These are phyloP conservation scores for Nannoperca obscura DNA, from an alignment of 2,797 vertebrate species.

Conservation along the genomic window DNA sequence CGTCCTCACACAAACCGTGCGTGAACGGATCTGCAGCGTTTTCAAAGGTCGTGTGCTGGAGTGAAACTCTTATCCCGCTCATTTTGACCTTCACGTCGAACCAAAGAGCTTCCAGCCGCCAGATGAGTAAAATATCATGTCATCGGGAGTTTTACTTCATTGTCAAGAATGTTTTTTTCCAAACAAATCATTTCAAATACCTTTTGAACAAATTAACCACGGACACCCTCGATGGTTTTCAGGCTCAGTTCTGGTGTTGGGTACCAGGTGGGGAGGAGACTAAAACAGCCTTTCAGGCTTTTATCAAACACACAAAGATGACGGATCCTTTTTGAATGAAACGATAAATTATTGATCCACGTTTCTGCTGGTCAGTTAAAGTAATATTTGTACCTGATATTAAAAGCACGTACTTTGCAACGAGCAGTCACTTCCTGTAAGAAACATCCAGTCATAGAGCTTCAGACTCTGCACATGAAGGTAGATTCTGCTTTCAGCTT, in stretches of 20 bases:
- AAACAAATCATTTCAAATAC: not conserved
- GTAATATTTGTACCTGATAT: not conserved
- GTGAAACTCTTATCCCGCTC: not conserved
- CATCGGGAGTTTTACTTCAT: not conserved
- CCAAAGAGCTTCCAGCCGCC: not conserved
- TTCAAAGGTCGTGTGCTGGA: conserved; percentile 23
- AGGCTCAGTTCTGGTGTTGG: conserved; percentile 28
- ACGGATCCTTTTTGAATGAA: not conserved
- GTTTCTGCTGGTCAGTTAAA: not conserved
- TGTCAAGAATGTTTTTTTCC: not conserved
- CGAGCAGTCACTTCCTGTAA: not conserved
- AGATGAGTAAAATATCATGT: not conserved
- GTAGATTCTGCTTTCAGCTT: no score
- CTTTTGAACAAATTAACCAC: not conserved
- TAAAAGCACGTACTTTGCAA: no score
- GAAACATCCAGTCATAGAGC: not conserved
- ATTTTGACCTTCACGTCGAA: not conserved
- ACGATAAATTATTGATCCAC: not conserved
- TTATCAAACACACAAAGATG: not conserved
- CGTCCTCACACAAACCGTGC: conserved; percentile 1
- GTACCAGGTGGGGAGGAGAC: conserved; percentile 24
- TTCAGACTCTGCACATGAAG: not conserved
- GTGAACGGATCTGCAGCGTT: conserved; percentile 29
- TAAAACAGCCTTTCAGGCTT: conserved; percentile 30
- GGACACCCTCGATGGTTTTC: conserved; percentile 38